phyloP scores from a whole-genome alignment of 2,888 invertebrate genomes.

The Alloplasta piceator region DNA sequence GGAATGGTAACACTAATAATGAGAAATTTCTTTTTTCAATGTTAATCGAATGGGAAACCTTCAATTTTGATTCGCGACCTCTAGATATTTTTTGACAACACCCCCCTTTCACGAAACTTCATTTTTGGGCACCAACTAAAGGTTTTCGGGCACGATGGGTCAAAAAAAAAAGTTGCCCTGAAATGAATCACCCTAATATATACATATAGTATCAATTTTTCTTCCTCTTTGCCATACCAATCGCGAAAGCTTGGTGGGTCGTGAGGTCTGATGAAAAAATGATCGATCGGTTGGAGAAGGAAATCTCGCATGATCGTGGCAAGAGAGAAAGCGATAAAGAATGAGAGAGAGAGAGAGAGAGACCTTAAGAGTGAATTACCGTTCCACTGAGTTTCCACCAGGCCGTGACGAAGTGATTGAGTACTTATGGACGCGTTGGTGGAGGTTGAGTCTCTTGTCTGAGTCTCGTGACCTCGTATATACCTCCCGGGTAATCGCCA shows the following conservation, averaged over 20 bases:
- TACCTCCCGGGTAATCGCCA: background rate
- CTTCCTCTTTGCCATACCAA: slow-evolving; percentile 1
- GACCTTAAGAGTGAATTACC: slow-evolving; percentile 31
- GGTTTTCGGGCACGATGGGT: too few relatives aligned
- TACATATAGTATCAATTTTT: slow-evolving; percentile 37
- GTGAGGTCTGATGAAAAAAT: slow-evolving; percentile 30
- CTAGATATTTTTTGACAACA: too few relatives aligned
- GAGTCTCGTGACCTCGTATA: background rate
- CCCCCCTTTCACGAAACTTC: too few relatives aligned
- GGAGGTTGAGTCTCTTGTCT: background rate
- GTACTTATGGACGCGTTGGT: slow-evolving; percentile 7
- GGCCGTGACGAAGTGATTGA: slow-evolving; percentile 22
- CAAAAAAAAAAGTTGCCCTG: too few relatives aligned
- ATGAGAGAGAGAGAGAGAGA: background rate
- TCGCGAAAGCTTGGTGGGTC: slow-evolving; percentile 1
- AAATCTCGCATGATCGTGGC: slow-evolving; percentile 29
- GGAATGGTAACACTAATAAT: too few relatives aligned
- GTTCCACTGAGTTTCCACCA: slow-evolving; percentile 15
- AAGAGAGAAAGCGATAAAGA: background rate
- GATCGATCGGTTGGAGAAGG: slow-evolving; percentile 28
- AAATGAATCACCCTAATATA: too few relatives aligned
- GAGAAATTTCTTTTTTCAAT: too few relatives aligned
- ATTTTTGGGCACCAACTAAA: too few relatives aligned
- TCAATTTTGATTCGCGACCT: too few relatives aligned
- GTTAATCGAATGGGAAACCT: too few relatives aligned